phyloP scores from a whole-genome alignment of 2,797 vertebrate species.

The Rhincodon typus region DNA sequence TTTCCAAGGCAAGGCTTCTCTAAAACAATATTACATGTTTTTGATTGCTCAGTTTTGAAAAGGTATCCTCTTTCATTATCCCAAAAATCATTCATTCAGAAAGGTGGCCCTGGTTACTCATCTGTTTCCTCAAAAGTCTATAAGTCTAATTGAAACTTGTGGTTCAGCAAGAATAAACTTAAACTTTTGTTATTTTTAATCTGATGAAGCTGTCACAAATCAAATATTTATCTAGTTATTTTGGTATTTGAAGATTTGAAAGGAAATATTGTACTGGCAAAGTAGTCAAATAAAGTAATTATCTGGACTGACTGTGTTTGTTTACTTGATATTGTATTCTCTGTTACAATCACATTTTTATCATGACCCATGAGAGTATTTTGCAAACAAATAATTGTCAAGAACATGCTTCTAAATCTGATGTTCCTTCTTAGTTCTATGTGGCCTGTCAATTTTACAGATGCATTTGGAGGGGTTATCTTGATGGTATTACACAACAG shows the following conservation, averaged over 20 bases:
- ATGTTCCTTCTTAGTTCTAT: not conserved
- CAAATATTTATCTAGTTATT: not conserved
- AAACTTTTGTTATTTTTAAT: not conserved
- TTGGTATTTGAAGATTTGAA: not conserved
- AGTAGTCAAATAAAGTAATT: not conserved
- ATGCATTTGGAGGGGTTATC: not conserved
- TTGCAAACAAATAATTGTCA: not conserved
- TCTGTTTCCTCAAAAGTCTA: not conserved
- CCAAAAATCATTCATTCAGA: not conserved
- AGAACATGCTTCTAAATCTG: not conserved
- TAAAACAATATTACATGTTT: not conserved
- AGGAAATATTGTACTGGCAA: not conserved
- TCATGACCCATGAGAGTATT: not conserved
- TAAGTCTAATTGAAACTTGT: not conserved
- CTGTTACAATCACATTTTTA: not conserved
- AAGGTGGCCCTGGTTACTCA: not conserved
- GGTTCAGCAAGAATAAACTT: not conserved
- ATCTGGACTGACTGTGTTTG: not conserved
- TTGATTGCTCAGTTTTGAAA: too few relatives aligned
- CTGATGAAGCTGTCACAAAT: not conserved
- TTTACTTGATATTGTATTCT: not conserved
- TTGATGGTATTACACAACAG: not conserved
- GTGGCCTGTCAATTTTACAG: not conserved
- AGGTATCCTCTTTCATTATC: too few relatives aligned
- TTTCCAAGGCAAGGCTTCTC: too few relatives aligned